Evolutionary conservation across 2,888 invertebrate species (phyloP), one percentile per base, ranked within the genome.

Genomic region (Calliphora vomitoria): DNA sequence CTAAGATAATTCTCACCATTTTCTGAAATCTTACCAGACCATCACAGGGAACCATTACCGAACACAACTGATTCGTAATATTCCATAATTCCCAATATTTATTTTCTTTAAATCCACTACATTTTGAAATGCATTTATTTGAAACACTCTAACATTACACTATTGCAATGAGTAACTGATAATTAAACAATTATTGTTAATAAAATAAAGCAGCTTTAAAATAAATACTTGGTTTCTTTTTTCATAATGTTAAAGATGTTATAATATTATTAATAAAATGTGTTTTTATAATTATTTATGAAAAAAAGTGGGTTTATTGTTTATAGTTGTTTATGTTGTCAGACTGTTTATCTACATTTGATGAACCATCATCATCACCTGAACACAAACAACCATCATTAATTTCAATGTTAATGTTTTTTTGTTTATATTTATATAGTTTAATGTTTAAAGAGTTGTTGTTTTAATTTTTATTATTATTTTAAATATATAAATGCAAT

Each of bases 341-440:
- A 20, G 55, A 20, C 25, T 60, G 13, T 75, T 66, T 69, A 15
- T 47, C 74, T 41, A 25, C 20, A 38, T 35, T 38, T 53, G 15
- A 41, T 38, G 20, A 50, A 64, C 47, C 47, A 47, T 41, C 35
- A 38, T 11, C 11, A 44, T 44, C 11, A 11, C 31, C 4, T 50
- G 38, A 3, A 50, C 18, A 50, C 47, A 1, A 44, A 35, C 15
- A 64, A 18, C 38, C 1, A 55, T 3, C 41, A 38, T 38, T 66
- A 66, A 66, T n/a, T 78, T 66, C 64, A 66, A 66, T 78, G 53
- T 78, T 78, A 38, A 78, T 35, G 38, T 38, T 64, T 72, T 25
- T 8, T 8, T 62, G 44, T n/a, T 10, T 71, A 53, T 69, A 69
- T 35, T 35, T 35, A 35, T 35, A 35, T n/a, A 53, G n/a, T 53